Evolutionary conservation across 2,113 vertebrate species (phyloP), one percentile per base, ranked within the genome.

Genomic region (Rafetus swinhoei): DNA sequence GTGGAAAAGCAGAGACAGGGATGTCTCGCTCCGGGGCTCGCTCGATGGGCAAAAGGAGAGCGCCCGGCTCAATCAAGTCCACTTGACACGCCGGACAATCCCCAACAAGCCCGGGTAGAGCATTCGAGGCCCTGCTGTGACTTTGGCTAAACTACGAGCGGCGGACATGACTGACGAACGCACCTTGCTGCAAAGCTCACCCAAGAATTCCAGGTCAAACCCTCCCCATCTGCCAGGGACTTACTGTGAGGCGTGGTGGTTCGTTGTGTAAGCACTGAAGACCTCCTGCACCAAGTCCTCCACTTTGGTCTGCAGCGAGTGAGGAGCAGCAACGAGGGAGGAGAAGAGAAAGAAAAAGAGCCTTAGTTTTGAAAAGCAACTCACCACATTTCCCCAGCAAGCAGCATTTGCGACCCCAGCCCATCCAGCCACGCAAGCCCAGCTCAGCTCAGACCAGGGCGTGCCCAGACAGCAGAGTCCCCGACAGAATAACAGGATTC

Each of bases 281-380:
- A 99, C 98, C 76, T 99, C 99, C 96, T 99, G 98, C 87, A 99
- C 98, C 39, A 97, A 98, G 86, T 94, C 95, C 92, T 99, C 99
- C 90, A 99, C 99, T 96, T 98, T 99, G 97, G 97, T 98, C 99
- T 99, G 90, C 27, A 35, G 0, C 32, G 29, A 4, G 60, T 15
- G 4, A 1, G 9, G 24, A 13, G 27, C 11, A 69, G 10, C 79
- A 27, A 25, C 57, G 32, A 79, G 74, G 57, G 79, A 85, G 32
- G 77, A 65, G 54, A 16, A 29, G 80, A 32, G 21, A 60, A 45
- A 79, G 16, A 86, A 62, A 60, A 91, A 95, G 85, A 0, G 0
- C 0, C 39, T 87, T 21, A 94, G 81, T 76, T 52, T 82, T 1
- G 25, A 18, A 16, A 72, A 80, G 35, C 1, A 3, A 29, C 59